Percentiles rank a stretch among this genome's conserved stretches.
Evolutionary conservation across 1,140 invertebrate genomes (phyloP).

Genomic region (Neodiprion lecontei): DNA sequence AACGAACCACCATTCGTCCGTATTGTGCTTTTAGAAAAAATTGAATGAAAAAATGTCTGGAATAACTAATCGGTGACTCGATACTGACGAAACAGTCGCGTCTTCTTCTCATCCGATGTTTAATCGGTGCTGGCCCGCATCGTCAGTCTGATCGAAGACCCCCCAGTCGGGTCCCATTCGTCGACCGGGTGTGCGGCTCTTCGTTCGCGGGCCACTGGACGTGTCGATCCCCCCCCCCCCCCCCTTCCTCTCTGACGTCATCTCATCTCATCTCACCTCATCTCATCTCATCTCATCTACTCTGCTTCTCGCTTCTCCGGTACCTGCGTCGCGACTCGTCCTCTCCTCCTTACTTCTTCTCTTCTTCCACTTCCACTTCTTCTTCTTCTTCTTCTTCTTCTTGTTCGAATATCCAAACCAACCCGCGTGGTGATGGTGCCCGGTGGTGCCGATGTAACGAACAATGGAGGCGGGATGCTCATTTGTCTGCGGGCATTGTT

Average conservation of each 20-base stretch:
- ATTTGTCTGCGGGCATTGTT: slow-evolving; percentile 63
- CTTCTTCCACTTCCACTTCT: neutral
- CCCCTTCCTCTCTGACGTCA: neutral
- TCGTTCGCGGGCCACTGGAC: no score
- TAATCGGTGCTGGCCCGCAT: slow-evolving; percentile 54
- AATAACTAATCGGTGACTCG: slow-evolving; percentile 40
- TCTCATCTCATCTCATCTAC: no score
- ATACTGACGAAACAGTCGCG: slow-evolving; percentile 46
- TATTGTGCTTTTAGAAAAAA: no score
- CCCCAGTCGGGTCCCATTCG: slow-evolving; percentile 40
- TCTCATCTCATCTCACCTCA: no score
- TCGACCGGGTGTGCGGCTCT: neutral
- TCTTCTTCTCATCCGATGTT: slow-evolving; percentile 41
- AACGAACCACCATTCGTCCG: no score
- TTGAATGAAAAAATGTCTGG: no score
- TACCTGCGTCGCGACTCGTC: no score
- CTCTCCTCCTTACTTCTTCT: neutral
- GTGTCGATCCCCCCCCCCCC: neutral
- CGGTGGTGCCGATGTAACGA: slow-evolving; percentile 52
- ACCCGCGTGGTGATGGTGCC: neutral
- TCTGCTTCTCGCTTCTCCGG: no score
- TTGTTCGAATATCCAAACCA: neutral
- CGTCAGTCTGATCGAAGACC: slow-evolving; percentile 59
- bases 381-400: neutral
- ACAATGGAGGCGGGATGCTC: slow-evolving; percentile 62